Percentiles rank a stretch among this genome's conserved stretches.
These are phyloP conservation scores for Coturnix japonica DNA, from an alignment of 2,113 vertebrate species.

Conservation along the genomic window DNA sequence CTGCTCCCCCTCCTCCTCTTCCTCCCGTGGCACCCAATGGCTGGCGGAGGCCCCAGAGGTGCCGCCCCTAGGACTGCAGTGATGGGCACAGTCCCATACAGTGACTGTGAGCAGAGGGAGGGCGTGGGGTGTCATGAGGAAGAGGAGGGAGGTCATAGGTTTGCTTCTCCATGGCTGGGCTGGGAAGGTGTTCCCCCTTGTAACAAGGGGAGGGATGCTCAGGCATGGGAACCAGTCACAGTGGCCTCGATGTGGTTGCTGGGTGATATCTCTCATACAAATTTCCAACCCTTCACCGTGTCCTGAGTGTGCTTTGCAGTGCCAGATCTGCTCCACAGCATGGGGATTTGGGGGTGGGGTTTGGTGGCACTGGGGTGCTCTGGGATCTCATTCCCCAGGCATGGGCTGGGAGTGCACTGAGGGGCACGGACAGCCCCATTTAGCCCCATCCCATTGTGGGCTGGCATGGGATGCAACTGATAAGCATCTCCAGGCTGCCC, in stretches of 20 bases:
- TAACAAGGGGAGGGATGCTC: background rate
- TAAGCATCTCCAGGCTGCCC: background rate
- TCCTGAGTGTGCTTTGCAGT: background rate
- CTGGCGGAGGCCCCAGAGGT: background rate
- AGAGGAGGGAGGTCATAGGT: background rate
- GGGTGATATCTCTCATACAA: background rate
- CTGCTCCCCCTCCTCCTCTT: background rate
- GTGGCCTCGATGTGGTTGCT: background rate
- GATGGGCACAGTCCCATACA: rapidly evolving
- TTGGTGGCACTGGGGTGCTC: background rate
- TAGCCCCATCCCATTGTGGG: background rate
- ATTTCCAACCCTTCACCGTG: background rate
- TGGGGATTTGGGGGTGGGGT: background rate
- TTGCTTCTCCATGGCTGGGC: background rate
- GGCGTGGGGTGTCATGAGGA: background rate
- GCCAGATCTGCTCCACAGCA: background rate
- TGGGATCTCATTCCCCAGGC: rapidly evolving
- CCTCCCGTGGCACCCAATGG: background rate
- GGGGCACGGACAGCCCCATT: background rate
- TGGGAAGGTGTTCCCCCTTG: background rate
- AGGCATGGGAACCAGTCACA: background rate
- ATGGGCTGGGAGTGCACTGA: rapidly evolving
- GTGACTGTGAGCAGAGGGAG: background rate
- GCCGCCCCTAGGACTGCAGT: background rate
- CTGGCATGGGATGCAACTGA: background rate